phyloP scores from a whole-genome alignment of 2,113 vertebrate genomes.

The Paramormyrops kingsleyae region DNA sequence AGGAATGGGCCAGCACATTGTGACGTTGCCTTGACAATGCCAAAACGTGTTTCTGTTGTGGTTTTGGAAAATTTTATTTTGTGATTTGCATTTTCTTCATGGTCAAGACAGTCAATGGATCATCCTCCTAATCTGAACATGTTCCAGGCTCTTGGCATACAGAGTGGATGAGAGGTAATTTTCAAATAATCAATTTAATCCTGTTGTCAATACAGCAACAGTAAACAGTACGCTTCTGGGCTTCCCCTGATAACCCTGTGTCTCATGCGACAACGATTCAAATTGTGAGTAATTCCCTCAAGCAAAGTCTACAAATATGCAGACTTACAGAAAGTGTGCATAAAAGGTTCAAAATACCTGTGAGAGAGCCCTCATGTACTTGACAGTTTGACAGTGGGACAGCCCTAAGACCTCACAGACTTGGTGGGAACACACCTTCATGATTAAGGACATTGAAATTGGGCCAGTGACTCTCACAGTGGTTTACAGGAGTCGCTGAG shows the following conservation, averaged over 20 bases:
- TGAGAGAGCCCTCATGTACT: background rate
- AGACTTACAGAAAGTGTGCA: background rate
- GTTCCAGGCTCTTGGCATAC: background rate
- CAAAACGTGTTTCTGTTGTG: background rate
- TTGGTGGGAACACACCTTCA: background rate
- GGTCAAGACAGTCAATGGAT: background rate
- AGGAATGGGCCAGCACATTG: background rate
- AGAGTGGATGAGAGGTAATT: background rate
- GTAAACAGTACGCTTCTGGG: background rate
- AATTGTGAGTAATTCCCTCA: background rate
- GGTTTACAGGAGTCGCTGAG: background rate
- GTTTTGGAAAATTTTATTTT: background rate
- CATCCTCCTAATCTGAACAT: background rate
- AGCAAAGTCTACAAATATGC: background rate
- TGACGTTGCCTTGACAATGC: too few relatives aligned
- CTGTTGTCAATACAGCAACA: background rate
- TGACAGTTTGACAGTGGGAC: background rate
- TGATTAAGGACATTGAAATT: background rate
- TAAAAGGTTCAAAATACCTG: background rate
- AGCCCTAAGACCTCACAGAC: background rate
- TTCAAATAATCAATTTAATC: background rate
- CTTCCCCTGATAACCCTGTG: background rate
- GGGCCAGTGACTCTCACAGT: background rate
- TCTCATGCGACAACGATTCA: background rate
- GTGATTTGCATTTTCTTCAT: background rate